These are phyloP conservation scores for Montipora capricornis DNA, from an alignment of 64 coral and sea anemone genomes.

Conservation along the genomic window DNA sequence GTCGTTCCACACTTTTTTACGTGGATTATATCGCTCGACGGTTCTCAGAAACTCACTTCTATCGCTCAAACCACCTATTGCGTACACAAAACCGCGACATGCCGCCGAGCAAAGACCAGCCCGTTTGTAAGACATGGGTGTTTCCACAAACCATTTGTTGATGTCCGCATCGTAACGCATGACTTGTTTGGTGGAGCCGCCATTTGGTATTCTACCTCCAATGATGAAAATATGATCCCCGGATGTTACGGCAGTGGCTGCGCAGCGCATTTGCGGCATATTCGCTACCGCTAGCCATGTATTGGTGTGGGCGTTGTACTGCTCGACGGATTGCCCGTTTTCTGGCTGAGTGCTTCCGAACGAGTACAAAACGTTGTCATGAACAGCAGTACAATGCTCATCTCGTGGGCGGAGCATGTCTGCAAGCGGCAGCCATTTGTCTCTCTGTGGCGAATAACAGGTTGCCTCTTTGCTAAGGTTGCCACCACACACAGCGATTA, in stretches of 20 bases:
- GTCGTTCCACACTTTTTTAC: constrained; percentile 35
- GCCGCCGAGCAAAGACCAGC: constrained; percentile 45
- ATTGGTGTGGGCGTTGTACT: constrained; percentile 61
- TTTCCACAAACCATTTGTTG: constrained; percentile 66
- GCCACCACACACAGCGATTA: constrained; percentile 58
- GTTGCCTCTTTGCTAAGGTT: constrained; percentile 56
- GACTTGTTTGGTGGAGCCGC: constrained; percentile 45
- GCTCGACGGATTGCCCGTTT: constrained; percentile 67
- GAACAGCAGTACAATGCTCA: constrained; percentile 53
- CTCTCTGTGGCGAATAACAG: constrained; percentile 42
- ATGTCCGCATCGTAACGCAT: constrained; percentile 64
- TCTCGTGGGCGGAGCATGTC: constrained; percentile 55
- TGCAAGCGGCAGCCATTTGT: constrained; percentile 49
- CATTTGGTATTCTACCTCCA: constrained; percentile 50
- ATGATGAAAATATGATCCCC: constrained; percentile 74
- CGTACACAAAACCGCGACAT: constrained; percentile 43
- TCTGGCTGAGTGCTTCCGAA: constrained; percentile 57
- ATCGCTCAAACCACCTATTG: constrained; percentile 46
- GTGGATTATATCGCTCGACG: constrained; percentile 58
- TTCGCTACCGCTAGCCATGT: constrained; percentile 51
- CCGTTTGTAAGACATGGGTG: constrained; percentile 61
- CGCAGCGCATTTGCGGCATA: constrained; percentile 51
- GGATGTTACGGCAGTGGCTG: constrained; percentile 41
- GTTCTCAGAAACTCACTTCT: constrained; percentile 63
- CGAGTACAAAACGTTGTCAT: constrained; percentile 64